Evolutionary conservation across 2,113 vertebrate genomes (phyloP), one percentile per base, ranked within the genome.

Genomic region (Istiophorus platypterus): DNA sequence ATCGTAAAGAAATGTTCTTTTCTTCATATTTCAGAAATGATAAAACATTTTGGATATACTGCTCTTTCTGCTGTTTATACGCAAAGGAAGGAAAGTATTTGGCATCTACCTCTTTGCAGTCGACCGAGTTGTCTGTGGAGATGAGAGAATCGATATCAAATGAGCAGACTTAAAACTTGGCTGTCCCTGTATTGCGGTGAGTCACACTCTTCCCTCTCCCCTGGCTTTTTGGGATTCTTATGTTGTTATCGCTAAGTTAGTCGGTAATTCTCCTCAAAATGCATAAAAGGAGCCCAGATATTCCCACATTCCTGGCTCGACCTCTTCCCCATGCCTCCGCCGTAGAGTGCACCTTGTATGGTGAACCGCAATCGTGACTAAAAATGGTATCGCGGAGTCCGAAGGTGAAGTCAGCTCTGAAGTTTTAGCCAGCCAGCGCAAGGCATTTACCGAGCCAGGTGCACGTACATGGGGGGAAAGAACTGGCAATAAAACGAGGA

Each of bases 261-360:
- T 39, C 18, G 0, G 15, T 20, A 24, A 76, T 72, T 65, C 66
- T 57, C 27, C 20, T 49, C 37, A 52, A 42, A 76, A 74, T 20
- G 18, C 66, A 52, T 41, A 76, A 81, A 78, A 67, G 79, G 68
- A 81, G 67, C 71, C n/a, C 8, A 65, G 52, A 77, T 65, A 74
- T 42, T 85, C 57, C 47, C 42, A 62, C 75, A 78, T 88, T 85
- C 73, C 78, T 66, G 56, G 39, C 31, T 37, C 39, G 80, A 78
- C 58, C 26, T 41, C 57, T 68, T 85, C 79, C 47, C 14, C n/a
- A 9, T 2, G 20, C 59, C 5, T 59, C 56, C 11, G 41, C n/a
- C 37, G 27, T n/a, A 56, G 52, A 75, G 57, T 24, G 26, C 79
- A 80, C 88, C 90, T 86, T 89, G n/a, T 86, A 71, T 74, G 69